Evolutionary conservation across 2,797 vertebrate genomes (phyloP).

Genomic region (Denticeps clupeoides): DNA sequence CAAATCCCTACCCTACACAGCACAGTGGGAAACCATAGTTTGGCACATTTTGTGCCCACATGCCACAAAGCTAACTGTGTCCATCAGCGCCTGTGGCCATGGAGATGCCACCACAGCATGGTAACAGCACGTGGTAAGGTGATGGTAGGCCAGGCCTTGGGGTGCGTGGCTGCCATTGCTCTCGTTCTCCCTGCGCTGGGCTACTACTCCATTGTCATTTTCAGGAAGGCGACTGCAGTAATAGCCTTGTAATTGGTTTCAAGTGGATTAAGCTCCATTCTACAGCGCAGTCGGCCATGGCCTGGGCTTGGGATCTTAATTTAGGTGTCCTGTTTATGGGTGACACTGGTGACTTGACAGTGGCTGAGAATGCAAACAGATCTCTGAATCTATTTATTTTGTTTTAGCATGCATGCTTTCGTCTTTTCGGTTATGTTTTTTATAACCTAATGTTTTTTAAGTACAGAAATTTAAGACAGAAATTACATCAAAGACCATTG

Average conservation of each 20-base stretch:
- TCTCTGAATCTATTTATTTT: no score
- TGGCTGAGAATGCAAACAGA: no score
- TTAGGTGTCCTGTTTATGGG: no score
- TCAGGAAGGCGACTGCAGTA: slow-evolving; percentile 49
- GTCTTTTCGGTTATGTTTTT: no score
- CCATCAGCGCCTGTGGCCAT: slow-evolving; percentile 30
- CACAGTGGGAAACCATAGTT: slow-evolving; percentile 43
- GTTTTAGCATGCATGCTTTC: no score
- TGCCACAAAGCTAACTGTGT: slow-evolving; percentile 44
- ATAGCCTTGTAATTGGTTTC: slow-evolving; percentile 62
- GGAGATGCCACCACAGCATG: slow-evolving; percentile 29
- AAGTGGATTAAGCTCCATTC: slow-evolving; percentile 48
- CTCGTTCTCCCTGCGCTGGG: slow-evolving; percentile 21
- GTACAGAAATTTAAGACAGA: no score
- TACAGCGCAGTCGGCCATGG: neutral
- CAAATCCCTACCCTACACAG: no score
- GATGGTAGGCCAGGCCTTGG: slow-evolving; percentile 9
- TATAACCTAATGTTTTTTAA: no score
- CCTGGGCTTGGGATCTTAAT: slow-evolving; percentile 3
- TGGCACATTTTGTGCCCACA: slow-evolving; percentile 32
- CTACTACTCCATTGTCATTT: slow-evolving; percentile 45
- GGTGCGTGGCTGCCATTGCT: slow-evolving; percentile 23
- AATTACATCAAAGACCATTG: no score
- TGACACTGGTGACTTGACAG: no score
- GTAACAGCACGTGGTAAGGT: no score